Conservation (phyloP, 1,140 invertebrate genomes). For the Drosophila elegans region DNA sequence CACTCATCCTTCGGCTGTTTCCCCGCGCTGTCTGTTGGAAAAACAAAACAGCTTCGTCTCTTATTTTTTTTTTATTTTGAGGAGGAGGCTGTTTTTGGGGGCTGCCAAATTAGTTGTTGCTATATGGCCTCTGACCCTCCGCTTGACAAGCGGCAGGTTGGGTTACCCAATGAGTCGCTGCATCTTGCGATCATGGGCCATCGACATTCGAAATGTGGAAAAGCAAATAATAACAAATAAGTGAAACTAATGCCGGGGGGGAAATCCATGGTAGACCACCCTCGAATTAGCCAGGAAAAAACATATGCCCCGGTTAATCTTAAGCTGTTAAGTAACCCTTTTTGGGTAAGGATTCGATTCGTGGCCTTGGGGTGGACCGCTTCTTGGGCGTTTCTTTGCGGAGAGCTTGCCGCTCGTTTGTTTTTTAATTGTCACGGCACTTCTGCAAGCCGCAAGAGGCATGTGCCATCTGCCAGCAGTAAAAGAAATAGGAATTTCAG, state of each 20-base stretch:
- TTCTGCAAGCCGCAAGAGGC: conserved; percentile 56
- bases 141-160: conserved; percentile 75
- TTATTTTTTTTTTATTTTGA: background rate
- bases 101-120: conserved; percentile 76
- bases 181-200: conserved; percentile 53
- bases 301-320: conserved; percentile 64
- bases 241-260: conserved; percentile 65
- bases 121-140: conserved; percentile 70
- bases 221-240: conserved; percentile 76
- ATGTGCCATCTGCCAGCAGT: conserved; percentile 67
- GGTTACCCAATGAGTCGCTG: conserved; percentile 63
- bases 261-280: conserved; percentile 57
- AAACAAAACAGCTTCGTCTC: conserved; percentile 56
- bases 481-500: background rate
- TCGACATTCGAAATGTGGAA: conserved; percentile 71
- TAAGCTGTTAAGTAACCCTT: conserved; percentile 76
- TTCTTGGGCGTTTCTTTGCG: conserved; percentile 48
- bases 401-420: no score
- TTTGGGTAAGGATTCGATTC: conserved; percentile 22
- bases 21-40: conserved; percentile 52
- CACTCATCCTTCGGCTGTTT: conserved; percentile 33
- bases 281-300: conserved; percentile 34
- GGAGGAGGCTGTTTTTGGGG: conserved; percentile 15
- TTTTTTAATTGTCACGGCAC: conserved; percentile 72
- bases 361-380: conserved; percentile 45